phyloP scores from a whole-genome alignment of 2,113 vertebrate species.

The Prunella himalayana region DNA sequence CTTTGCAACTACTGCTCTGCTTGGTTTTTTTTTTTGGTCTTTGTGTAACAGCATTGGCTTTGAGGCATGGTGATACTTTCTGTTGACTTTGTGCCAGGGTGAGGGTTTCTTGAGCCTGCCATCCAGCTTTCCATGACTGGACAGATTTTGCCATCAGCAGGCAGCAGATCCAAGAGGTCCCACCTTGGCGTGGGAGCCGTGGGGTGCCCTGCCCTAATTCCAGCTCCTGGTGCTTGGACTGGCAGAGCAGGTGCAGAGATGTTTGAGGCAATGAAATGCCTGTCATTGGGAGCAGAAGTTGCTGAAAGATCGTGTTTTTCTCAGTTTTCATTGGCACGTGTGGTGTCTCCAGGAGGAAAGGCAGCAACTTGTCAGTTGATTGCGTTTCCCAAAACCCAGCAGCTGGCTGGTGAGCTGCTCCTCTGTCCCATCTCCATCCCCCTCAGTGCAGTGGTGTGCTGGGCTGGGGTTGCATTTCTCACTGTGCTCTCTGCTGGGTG shows the following conservation, averaged over 20 bases:
- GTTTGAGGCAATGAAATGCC: background rate
- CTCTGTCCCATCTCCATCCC: background rate
- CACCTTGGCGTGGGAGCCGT: rapidly evolving
- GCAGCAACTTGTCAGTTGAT: background rate
- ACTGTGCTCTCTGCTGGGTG: rapidly evolving
- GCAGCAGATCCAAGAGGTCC: rapidly evolving
- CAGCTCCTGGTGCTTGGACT: background rate
- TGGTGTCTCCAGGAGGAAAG: background rate
- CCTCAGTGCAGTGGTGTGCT: rapidly evolving
- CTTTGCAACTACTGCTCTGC: background rate
- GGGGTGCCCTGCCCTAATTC: background rate
- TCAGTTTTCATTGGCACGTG: background rate
- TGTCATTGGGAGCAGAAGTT: background rate
- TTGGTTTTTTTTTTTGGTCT: background rate
- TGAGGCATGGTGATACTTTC: background rate
- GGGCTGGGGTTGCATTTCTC: background rate
- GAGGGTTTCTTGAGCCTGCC: background rate
- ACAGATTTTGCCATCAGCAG: background rate
- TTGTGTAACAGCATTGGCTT: rapidly evolving
- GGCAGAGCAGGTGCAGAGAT: background rate
- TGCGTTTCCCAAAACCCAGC: background rate
- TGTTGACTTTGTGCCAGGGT: background rate
- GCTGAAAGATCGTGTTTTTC: background rate
- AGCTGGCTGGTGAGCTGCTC: background rate
- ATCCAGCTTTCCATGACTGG: background rate